Evolutionary conservation across 1,140 invertebrate genomes (phyloP).

Genomic region (Drosophila busckii): DNA sequence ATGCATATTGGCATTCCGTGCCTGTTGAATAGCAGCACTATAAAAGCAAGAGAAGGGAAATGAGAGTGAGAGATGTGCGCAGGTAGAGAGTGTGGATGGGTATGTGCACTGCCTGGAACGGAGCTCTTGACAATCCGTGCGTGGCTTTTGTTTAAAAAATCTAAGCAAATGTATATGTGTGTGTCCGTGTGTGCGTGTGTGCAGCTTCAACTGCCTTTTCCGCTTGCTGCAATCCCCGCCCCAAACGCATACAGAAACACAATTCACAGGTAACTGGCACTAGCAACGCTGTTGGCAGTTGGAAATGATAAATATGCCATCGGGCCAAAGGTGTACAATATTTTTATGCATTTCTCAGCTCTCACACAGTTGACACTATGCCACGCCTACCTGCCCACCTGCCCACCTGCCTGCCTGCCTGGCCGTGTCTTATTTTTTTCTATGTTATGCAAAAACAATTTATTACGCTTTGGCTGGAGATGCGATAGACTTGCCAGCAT

Average conservation of each 20-base stretch:
- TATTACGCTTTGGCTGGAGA: conserved; percentile 44
- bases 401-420: not conserved
- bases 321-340: conserved; percentile 63
- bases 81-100: too few relatives aligned
- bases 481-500: conserved; percentile 13
- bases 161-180: conserved; percentile 20
- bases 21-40: too few relatives aligned
- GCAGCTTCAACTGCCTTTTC: not conserved
- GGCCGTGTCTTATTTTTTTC: conserved; percentile 40
- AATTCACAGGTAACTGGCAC: not conserved
- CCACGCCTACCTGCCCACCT: not conserved
- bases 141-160: conserved; percentile 38
- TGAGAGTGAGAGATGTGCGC: too few relatives aligned
- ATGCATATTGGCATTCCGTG: too few relatives aligned
- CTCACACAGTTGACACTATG: not conserved
- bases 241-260: conserved; percentile 4
- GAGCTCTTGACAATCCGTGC: conserved; percentile 60
- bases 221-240: not conserved
- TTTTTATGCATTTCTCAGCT: conserved; percentile 60
- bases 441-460: conserved; percentile 69
- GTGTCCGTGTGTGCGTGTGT: conserved; percentile 8
- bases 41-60: too few relatives aligned
- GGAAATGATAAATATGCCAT: conserved; percentile 68
- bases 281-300: conserved; percentile 39
- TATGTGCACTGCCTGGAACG: too few relatives aligned